phyloP scores from a whole-genome alignment of 2,797 vertebrate genomes.

The Petrocephalus sullivani region DNA sequence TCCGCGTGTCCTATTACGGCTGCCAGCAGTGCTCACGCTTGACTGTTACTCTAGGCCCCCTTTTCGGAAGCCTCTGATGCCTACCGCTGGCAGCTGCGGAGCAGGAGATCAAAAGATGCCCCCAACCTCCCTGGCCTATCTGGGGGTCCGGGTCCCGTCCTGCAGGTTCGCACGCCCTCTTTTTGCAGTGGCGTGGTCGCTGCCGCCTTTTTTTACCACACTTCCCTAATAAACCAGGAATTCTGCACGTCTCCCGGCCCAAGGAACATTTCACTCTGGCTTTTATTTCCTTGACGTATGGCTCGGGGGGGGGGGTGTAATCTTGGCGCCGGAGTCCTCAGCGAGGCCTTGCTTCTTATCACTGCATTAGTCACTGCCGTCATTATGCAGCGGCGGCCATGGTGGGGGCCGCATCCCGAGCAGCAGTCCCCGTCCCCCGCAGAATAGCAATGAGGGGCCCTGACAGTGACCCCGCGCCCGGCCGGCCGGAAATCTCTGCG shows the following conservation, averaged over 20 bases:
- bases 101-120: neutral
- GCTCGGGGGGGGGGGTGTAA: constrained; percentile 25
- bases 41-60: neutral
- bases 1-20: neutral
- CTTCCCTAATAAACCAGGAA: constrained; percentile 24
- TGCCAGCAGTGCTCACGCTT: neutral
- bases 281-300: constrained; percentile 47
- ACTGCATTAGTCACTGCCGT: constrained; percentile 50
- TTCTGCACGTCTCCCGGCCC: constrained; percentile 31
- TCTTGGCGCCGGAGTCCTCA: constrained; percentile 27
- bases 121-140: neutral
- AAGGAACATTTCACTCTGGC: constrained; percentile 32
- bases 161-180: neutral
- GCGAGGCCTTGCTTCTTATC: constrained; percentile 50
- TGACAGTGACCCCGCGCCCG: constrained; percentile 31
- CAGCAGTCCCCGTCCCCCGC: constrained; percentile 49
- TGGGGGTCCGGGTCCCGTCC: neutral
- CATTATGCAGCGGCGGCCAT: constrained; percentile 57
- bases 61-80: neutral
- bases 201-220: neutral
- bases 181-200: neutral
- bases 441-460: constrained; percentile 53
- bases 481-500: constrained; percentile 40
- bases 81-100: neutral
- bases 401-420: constrained; percentile 46